Base-by-base conservation (phyloP, 2,113 vertebrate genomes). In the Lagenorhynchus albirostris region DNA sequence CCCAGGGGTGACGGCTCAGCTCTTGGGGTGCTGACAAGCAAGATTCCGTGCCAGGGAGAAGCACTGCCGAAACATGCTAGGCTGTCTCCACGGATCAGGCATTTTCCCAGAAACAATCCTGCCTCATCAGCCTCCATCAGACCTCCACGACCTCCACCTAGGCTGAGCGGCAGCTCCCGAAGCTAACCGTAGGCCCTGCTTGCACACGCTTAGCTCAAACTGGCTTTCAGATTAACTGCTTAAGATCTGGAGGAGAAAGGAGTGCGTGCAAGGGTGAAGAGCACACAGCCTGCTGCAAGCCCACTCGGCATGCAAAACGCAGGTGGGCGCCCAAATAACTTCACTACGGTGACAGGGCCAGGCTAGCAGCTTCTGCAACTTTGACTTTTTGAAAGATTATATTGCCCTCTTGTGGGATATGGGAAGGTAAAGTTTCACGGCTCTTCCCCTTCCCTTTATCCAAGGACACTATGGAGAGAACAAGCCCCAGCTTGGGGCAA, bases 381-480 rank as follows among this genome's bases (percentile, higher is more conserved):
- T 47, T n/a, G 11, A 33, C 58, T 80, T 88, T 79, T 47, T 62
- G 36, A 95, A 91, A 96, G 96, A 71, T 41, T 96, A 95, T 41
- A 81, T 36, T 95, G 98, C 98, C 97, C 98, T 96, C 98, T 95
- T 91, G 98, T 98, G 98, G 98, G 17, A 91, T 62, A 62, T 0
- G 31, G 8, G 20, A 94, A 33, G n/a, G 85, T 67, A 14, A 83
- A 65, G 5, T 63, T 77, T 33, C 62, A 9, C 0, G 0, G 36
- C 23, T 33, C 38, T 80, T 97, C 12, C 55, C 36, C 11, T 41
- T 41, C 41, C 5, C 33, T 63, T 97, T 71, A 29, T 55, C 55
- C 26, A 70, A 53, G 18, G 73, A 5, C 26, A 21, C 17, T 31
- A 15, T 14, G 13, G 33, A 63, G 6, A 60, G 23, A 68, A 41